Percentiles rank a stretch among this genome's conserved stretches.
phyloP scores from a whole-genome alignment of 2,113 vertebrate species.

The Neolamprologus modestus region DNA sequence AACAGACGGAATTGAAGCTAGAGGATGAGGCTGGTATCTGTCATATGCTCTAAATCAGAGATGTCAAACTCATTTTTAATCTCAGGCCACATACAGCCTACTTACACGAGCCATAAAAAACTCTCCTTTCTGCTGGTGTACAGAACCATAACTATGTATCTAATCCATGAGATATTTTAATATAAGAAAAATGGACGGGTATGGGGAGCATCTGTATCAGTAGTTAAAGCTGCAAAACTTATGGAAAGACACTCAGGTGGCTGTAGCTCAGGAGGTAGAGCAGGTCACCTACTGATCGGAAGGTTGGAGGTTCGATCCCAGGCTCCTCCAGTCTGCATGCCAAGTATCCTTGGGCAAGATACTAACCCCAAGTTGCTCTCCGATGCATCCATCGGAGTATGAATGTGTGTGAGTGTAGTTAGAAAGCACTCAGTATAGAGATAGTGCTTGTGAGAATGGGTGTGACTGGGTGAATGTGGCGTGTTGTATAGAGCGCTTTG shows the following conservation, averaged over 20 bases:
- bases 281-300: no score
- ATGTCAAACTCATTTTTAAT: not conserved
- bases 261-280: no score
- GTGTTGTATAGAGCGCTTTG: no score
- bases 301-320: no score
- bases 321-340: no score
- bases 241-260: not conserved
- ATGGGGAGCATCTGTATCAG: not conserved
- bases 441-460: no score
- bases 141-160: not conserved
- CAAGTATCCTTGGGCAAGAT: no score
- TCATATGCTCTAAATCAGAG: not conserved
- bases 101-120: not conserved
- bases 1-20: not conserved
- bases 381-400: no score
- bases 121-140: not conserved
- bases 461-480: no score
- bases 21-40: not conserved
- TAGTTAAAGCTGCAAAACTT: not conserved
- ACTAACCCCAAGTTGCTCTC: no score
- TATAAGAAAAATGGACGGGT: not conserved
- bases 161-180: not conserved
- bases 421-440: no score
- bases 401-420: no score
- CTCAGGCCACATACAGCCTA: not conserved